phyloP scores from a whole-genome alignment of 2,797 vertebrate genomes.

The Knipowitschia caucasica region DNA sequence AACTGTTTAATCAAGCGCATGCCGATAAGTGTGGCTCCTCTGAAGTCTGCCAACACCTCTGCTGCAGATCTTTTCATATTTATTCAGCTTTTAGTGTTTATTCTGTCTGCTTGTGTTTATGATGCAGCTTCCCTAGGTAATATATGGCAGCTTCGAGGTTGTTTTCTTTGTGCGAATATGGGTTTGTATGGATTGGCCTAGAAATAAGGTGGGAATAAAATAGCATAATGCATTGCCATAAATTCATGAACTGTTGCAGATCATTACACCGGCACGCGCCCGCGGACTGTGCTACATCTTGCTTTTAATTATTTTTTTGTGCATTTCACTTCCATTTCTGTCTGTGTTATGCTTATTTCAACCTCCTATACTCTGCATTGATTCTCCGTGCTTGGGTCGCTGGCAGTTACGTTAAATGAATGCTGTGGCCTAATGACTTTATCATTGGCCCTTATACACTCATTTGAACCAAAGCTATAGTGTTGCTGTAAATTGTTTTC shows the following conservation, averaged over 20 bases:
- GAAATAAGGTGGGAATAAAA: constrained; percentile 5
- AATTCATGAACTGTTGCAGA: constrained; percentile 19
- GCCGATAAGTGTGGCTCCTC: constrained; percentile 19
- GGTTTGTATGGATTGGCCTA: constrained; percentile 13
- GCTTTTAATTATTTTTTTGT: constrained; percentile 14
- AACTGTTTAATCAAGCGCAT: constrained; percentile 35
- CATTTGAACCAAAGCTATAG: constrained; percentile 26
- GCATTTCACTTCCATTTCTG: background rate
- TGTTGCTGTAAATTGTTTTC: constrained; percentile 60
- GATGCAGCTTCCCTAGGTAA: constrained; percentile 34
- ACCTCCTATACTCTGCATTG: constrained; percentile 33
- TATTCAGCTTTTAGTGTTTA: constrained; percentile 51
- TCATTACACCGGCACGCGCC: constrained; percentile 18
- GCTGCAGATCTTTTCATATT: constrained; percentile 45
- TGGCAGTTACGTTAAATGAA: constrained; percentile 54
- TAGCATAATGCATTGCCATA: constrained; percentile 9
- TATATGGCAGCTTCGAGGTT: constrained; percentile 16
- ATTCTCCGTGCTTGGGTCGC: constrained; percentile 14
- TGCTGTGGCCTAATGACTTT: constrained; percentile 53
- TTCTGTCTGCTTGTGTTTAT: constrained; percentile 35
- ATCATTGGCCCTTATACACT: constrained; percentile 53
- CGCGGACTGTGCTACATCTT: constrained; percentile 16
- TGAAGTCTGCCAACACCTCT: constrained; percentile 49
- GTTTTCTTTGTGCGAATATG: constrained; percentile 1
- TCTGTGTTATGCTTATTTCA: constrained; percentile 1